Percentiles rank a stretch among this genome's conserved stretches.
Evolutionary conservation across 1,140 invertebrate genomes (phyloP).

Genomic region (Aphelenchoides besseyi): DNA sequence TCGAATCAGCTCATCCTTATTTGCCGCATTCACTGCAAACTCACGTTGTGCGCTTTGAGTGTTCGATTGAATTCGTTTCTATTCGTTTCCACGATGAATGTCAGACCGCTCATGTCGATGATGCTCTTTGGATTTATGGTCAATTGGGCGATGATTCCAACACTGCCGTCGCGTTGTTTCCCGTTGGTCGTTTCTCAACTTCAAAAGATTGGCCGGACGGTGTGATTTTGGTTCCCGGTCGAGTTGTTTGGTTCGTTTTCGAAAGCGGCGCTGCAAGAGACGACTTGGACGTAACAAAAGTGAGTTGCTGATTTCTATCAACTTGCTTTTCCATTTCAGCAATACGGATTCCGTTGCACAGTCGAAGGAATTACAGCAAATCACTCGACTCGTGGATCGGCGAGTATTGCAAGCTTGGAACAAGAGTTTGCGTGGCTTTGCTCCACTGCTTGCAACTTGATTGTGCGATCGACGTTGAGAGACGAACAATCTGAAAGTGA

Average conservation of each 20-base stretch:
- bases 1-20: constrained; percentile 95
- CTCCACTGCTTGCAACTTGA: constrained; percentile 49
- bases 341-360: constrained; percentile 57
- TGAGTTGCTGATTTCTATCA: constrained; percentile 7
- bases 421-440: constrained; percentile 57
- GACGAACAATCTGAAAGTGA: neutral
- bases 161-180: constrained; percentile 65
- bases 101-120: constrained; percentile 86
- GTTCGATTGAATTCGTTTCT: constrained; percentile 81
- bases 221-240: constrained; percentile 78
- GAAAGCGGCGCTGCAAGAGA: constrained; percentile 28
- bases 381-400: neutral
- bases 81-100: constrained; percentile 88
- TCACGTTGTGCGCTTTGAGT: constrained; percentile 80
- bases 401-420: constrained; percentile 37
- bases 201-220: constrained; percentile 79
- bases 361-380: constrained; percentile 45
- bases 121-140: constrained; percentile 77
- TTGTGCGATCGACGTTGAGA: constrained; percentile 35
- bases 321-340: constrained; percentile 28
- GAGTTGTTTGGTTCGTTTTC: constrained; percentile 51
- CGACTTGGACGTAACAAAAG: constrained; percentile 25
- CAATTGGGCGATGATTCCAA: constrained; percentile 34
- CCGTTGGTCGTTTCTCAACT: constrained; percentile 73
- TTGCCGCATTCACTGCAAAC: constrained; percentile 79